Conservation (phyloP, 2,888 invertebrate species). For the Pristionchus fissidentatus region DNA sequence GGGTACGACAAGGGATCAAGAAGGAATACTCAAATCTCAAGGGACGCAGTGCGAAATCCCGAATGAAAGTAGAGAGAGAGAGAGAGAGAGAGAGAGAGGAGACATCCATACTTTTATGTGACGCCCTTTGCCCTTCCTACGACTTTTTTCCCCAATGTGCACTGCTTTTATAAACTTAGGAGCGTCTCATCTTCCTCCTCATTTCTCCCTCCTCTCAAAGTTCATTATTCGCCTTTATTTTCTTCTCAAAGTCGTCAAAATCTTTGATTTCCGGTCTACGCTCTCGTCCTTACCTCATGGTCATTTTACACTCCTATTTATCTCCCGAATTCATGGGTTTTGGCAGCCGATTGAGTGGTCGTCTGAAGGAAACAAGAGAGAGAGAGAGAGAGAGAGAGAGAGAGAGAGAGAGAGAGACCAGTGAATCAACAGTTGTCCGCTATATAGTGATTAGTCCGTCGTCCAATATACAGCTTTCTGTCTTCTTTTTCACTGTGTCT, state of each 20-base stretch:
- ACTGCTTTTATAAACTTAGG: neutral
- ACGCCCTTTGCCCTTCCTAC: neutral
- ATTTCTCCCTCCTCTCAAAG: neutral
- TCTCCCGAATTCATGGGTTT: neutral
- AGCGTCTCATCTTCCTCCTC: neutral
- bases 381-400: neutral
- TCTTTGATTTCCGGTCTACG: neutral
- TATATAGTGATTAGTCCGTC: neutral
- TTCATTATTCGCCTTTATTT: neutral
- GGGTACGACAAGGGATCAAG: conserved; percentile 21
- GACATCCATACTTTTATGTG: conserved; percentile 15
- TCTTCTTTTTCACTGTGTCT: neutral
- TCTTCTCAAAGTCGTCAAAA: neutral
- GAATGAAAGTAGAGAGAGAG: neutral
- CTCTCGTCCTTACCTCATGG: neutral
- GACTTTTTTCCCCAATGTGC: conserved; percentile 2
- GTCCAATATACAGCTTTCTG: neutral
- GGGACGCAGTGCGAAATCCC: neutral
- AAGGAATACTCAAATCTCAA: neutral
- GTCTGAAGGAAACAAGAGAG: neutral
- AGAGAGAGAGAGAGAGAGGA: neutral
- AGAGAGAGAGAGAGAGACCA: neutral
- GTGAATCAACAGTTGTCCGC: too few relatives aligned
- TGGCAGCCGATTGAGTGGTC: neutral
- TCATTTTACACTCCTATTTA: neutral